Evolutionary conservation across 2,797 vertebrate genomes (phyloP).

Genomic region (Neoniphon sammara): DNA sequence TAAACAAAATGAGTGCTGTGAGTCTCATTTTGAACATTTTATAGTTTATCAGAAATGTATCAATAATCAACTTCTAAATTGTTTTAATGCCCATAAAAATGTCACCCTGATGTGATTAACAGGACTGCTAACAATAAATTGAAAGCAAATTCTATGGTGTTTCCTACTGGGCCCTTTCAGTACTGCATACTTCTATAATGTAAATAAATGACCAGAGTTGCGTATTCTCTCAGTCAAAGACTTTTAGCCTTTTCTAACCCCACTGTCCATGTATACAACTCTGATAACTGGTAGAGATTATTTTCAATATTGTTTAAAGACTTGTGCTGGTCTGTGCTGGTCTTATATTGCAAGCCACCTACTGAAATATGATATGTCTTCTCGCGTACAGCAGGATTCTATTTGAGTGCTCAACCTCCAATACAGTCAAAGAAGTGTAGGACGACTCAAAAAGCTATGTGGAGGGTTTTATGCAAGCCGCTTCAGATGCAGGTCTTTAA

Average conservation of each 20-base stretch:
- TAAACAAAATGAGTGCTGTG: neutral
- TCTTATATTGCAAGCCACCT: constrained; percentile 67
- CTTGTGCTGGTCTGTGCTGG: constrained; percentile 37
- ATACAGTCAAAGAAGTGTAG: constrained; percentile 54
- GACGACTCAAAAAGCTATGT: constrained; percentile 10
- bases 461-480: constrained; percentile 42
- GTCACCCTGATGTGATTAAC: neutral
- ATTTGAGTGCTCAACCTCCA: constrained; percentile 63
- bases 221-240: constrained; percentile 7
- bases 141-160: neutral
- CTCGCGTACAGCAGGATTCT: constrained; percentile 67
- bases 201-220: constrained; percentile 16
- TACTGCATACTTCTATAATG: neutral
- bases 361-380: constrained; percentile 70
- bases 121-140: neutral
- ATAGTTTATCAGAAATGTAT: neutral
- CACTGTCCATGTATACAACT: constrained; percentile 8
- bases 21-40: neutral
- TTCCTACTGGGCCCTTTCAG: neutral
- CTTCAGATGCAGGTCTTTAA: constrained; percentile 43
- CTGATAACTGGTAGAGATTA: constrained; percentile 21
- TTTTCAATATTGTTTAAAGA: constrained; percentile 47
- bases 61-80: neutral
- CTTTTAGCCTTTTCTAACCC: constrained; percentile 26
- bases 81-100: neutral